Conservation (phyloP, 2,113 vertebrate species). For the Mobula hypostoma region DNA sequence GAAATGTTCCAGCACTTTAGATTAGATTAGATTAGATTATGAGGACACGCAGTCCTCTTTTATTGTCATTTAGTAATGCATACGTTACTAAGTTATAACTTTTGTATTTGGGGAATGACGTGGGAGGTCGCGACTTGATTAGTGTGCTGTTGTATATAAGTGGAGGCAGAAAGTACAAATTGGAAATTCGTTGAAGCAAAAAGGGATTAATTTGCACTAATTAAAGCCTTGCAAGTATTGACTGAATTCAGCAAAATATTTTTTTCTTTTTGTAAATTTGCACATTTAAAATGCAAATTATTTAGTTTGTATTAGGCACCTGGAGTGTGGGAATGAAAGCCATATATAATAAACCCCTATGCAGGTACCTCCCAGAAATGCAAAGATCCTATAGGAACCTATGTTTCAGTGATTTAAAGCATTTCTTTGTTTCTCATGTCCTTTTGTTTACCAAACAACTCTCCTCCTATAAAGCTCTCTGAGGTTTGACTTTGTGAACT, state of each 20-base stretch:
- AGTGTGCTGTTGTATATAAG: neutral
- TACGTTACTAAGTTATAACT: neutral
- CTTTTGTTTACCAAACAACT: neutral
- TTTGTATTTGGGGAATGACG: neutral
- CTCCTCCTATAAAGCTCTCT: neutral
- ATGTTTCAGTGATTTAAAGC: neutral
- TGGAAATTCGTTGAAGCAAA: neutral
- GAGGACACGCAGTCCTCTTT: too few species aligned
- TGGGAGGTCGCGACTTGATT: too few species aligned
- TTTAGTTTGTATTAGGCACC: neutral
- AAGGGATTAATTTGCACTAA: neutral
- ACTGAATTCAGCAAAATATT: neutral
- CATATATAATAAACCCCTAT: neutral
- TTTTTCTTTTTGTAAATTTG: neutral
- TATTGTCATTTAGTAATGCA: too few species aligned
- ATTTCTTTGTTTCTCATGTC: neutral
- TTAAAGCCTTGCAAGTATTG: neutral
- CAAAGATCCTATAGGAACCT: neutral
- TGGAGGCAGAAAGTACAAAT: neutral
- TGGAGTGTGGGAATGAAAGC: neutral
- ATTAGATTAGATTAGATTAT: too few species aligned
- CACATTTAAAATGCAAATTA: neutral
- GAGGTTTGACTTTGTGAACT: neutral
- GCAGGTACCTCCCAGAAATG: neutral
- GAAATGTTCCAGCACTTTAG: neutral